Evolutionary conservation across 2,113 vertebrate genomes (phyloP).

Genomic region (Aldabrachelys gigantea): DNA sequence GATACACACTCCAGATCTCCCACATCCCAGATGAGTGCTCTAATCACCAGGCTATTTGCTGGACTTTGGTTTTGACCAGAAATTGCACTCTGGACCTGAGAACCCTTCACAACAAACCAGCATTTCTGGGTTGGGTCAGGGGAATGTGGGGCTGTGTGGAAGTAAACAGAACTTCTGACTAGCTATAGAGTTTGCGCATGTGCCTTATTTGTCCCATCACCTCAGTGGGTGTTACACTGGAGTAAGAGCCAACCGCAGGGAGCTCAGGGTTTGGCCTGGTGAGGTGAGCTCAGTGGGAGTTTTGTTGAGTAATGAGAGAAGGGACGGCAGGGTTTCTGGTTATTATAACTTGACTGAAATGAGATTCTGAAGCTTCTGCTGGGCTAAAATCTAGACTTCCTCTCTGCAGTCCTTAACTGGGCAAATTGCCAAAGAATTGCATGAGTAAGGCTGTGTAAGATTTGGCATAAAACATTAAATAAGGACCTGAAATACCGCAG

Average conservation of each 20-base stretch:
- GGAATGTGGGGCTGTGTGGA: no score
- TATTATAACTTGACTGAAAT: not conserved
- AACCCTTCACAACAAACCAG: no score
- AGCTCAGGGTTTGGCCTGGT: not conserved
- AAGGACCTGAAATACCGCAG: not conserved
- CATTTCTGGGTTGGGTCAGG: no score
- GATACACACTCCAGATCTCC: no score
- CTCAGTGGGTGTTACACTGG: not conserved
- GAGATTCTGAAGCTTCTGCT: not conserved
- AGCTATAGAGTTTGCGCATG: no score
- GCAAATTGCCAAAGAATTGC: not conserved
- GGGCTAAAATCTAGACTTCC: not conserved
- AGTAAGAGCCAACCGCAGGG: not conserved
- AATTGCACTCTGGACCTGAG: no score
- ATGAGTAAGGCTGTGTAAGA: not conserved
- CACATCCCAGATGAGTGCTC: no score
- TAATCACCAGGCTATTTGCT: no score
- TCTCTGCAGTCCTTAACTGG: not conserved
- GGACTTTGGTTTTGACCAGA: no score
- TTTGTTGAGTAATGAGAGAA: not conserved
- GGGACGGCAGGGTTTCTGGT: not conserved
- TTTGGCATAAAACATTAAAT: constrained; percentile 2
- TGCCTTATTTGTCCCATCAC: no score
- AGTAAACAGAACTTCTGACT: no score
- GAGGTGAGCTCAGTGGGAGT: not conserved